Evolutionary conservation across 1,140 invertebrate species (phyloP), one percentile per base, ranked within the genome.

Genomic region (Plectrocnemia conspersa): DNA sequence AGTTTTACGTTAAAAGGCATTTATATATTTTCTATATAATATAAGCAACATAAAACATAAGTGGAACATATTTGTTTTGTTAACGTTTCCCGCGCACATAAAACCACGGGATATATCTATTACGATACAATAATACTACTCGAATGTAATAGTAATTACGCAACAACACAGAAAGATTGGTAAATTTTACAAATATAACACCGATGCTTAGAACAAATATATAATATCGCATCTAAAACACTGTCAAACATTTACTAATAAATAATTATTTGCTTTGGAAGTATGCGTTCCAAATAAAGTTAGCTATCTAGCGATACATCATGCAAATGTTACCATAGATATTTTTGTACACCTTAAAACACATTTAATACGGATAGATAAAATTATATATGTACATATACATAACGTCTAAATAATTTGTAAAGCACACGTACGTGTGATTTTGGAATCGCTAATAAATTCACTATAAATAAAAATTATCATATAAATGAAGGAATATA

Each of bases 21-120:
- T 72, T 73, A 76, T 74, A 74, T 74, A 74, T 75, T 74, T 74
- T 72, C 66, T 75, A 74, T 67, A 73, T 68, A 72, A 53, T 54
- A 56, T 72, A 73, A 76, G 72, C 73, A 74, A 76, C 73, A 75
- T 75, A 54, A 74, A 69, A 73, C 73, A 71, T 70, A 66, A 65
- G 68, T 61, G 69, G 69, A 70, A 73, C 68, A 66, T 67, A 66
- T 69, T 67, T 38, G 58, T 41, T 54, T 53, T 42, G 54, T 29
- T 64, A 47, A 63, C 57, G 58, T 64, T 66, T 63, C 58, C 65
- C 59, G 62, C 24, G 40, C 45, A 47, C 18, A 32, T n/a, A n/a
- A n/a, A n/a, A n/a, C n/a, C n/a, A n/a, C n/a, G n/a, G n/a, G 15
- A 21, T 29, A 44, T 56, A 52, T 18, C 22, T 13, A 50, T 15